Percentiles rank a stretch among this genome's conserved stretches.
phyloP scores from a whole-genome alignment of 2,888 invertebrate genomes.

The Colostygia pectinataria region DNA sequence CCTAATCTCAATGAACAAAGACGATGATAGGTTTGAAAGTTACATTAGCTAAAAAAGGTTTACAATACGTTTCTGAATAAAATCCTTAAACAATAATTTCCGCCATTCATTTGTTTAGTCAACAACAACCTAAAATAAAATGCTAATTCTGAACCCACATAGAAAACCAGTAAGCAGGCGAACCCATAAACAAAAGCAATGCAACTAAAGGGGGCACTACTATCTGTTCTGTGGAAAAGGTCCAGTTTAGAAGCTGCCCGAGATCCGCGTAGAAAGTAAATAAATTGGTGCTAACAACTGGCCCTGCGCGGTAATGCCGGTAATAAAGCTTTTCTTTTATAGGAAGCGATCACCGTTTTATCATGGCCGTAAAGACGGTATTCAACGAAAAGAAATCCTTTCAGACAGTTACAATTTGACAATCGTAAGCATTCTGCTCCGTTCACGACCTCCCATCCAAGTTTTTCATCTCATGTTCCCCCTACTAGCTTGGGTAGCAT shows the following conservation, averaged over 20 bases:
- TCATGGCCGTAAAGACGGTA: not conserved
- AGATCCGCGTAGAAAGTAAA: constrained; percentile 53
- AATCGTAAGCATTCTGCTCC: too few species aligned
- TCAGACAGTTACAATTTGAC: too few species aligned
- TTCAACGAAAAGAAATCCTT: too few species aligned
- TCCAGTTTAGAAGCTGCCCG: constrained; percentile 33
- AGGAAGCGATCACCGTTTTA: not conserved
- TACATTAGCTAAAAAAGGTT: too few species aligned
- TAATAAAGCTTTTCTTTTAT: constrained; percentile 11
- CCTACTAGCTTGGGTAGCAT: too few species aligned
- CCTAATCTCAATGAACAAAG: too few species aligned
- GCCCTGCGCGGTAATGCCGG: constrained; percentile 28
- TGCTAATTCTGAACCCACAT: not conserved
- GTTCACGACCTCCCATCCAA: too few species aligned
- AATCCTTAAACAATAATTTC: too few species aligned
- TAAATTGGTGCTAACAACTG: constrained; percentile 49
- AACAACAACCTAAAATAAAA: not conserved
- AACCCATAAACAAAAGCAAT: constrained; percentile 26
- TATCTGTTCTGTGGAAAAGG: constrained; percentile 11
- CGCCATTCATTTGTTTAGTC: too few species aligned
- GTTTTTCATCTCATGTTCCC: too few species aligned
- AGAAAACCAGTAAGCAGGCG: not conserved
- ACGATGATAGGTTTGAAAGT: too few species aligned
- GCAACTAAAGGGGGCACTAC: constrained; percentile 1
- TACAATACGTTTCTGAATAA: too few species aligned